Conservation (phyloP, 1,140 invertebrate genomes). For the Tetranychus urticae region DNA sequence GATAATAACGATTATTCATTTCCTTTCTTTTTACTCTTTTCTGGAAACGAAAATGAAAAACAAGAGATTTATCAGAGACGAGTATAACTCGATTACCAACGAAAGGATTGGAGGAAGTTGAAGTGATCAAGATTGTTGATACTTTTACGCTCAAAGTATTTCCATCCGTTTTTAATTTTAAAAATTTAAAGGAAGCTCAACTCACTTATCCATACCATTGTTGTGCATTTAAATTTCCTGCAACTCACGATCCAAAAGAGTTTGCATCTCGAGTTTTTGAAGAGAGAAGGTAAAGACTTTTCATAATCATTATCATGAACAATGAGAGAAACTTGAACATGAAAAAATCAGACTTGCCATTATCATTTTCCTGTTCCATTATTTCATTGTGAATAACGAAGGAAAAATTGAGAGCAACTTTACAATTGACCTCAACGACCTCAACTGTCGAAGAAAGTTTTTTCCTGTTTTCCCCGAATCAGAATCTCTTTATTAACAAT, state of each 20-base stretch:
- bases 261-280: slow-evolving; percentile 16
- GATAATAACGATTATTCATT: not conserved
- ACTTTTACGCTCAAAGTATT: slow-evolving; percentile 47
- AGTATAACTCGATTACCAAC: slow-evolving; percentile 43
- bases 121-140: slow-evolving; percentile 40
- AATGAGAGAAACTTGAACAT: not conserved
- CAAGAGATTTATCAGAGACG: slow-evolving; percentile 46
- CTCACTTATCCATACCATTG: slow-evolving; percentile 69
- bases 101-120: slow-evolving; percentile 39
- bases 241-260: slow-evolving; percentile 39
- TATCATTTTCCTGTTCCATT: too few species aligned
- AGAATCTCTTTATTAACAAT: too few species aligned
- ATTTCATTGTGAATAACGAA: too few species aligned
- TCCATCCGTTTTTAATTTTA: slow-evolving; percentile 53
- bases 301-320: not conserved
- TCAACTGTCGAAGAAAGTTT: too few species aligned
- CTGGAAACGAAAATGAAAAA: not conserved
- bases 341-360: too few species aligned
- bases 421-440: too few species aligned
- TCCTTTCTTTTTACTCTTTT: not conserved
- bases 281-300: not conserved
- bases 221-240: slow-evolving; percentile 60
- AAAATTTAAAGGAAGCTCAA: slow-evolving; percentile 27
- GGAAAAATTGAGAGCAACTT: too few species aligned
- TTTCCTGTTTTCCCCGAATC: too few species aligned